Evolutionary conservation across 2,113 vertebrate genomes (phyloP).

Genomic region (Chaetorhynchus papuensis): DNA sequence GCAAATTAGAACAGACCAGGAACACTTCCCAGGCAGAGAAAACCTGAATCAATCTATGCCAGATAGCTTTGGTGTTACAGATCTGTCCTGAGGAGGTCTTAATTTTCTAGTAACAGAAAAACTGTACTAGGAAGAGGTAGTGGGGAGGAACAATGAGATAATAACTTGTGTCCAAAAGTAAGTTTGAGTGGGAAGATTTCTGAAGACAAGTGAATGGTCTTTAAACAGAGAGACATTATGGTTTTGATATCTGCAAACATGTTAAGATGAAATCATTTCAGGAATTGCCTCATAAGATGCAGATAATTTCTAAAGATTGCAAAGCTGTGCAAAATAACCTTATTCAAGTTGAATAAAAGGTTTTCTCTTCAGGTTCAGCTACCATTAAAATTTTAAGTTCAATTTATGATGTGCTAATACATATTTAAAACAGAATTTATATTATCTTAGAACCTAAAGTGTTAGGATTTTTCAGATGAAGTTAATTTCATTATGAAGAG

Average conservation of each 20-base stretch:
- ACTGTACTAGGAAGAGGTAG: not conserved
- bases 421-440: not conserved
- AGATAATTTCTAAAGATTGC: not conserved
- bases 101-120: not conserved
- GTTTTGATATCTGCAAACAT: not conserved
- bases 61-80: not conserved
- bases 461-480: not conserved
- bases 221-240: not conserved
- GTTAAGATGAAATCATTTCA: not conserved
- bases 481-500: not conserved
- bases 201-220: not conserved
- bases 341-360: not conserved
- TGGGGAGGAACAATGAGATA: not conserved
- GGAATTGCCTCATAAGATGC: not conserved
- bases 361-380: not conserved
- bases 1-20: not conserved
- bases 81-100: not conserved
- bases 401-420: not conserved
- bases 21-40: not conserved
- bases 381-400: not conserved
- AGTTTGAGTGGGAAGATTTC: not conserved
- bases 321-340: not conserved
- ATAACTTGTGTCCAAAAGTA: not conserved
- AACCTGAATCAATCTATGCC: not conserved
- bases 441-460: not conserved